Conservation (phyloP, 2,113 vertebrate species). For the Pampusana beccarii region DNA sequence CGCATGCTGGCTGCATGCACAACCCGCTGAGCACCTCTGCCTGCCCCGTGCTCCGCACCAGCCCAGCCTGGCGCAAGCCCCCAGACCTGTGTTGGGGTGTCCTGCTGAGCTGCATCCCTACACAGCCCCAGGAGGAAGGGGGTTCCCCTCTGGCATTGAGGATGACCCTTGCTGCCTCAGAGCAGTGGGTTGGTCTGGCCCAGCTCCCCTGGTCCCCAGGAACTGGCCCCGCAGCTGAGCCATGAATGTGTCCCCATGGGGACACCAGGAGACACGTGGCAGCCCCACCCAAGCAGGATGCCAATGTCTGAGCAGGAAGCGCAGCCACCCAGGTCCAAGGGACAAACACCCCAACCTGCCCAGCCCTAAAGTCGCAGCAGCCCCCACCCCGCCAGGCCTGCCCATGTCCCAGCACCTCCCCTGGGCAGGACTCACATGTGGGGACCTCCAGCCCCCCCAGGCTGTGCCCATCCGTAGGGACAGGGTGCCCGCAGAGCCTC, state of each 20-base stretch:
- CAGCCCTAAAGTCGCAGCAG: background rate
- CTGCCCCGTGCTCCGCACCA: background rate
- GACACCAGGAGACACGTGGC: slow-evolving; percentile 15
- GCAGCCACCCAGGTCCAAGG: background rate
- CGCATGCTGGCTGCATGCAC: rapidly evolving
- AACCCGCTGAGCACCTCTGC: background rate
- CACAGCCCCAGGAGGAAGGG: background rate
- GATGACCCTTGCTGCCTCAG: background rate
- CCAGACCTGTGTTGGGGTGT: rapidly evolving
- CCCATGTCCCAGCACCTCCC: rapidly evolving
- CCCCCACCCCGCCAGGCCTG: background rate
- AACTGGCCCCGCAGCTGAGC: rapidly evolving
- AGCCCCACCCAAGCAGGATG: slow-evolving; percentile 35
- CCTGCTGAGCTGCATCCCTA: rapidly evolving
- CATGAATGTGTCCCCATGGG: rapidly evolving
- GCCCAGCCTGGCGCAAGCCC: background rate
- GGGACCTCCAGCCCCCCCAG: background rate
- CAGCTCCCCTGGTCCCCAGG: rapidly evolving
- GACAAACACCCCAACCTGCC: background rate
- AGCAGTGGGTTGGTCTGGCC: rapidly evolving
- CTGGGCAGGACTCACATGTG: rapidly evolving
- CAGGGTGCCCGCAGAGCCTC: background rate
- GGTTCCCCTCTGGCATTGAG: rapidly evolving
- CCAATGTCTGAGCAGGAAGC: slow-evolving; percentile 17
- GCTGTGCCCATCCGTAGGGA: background rate